Evolutionary conservation across 2,888 invertebrate species (phyloP).

Genomic region (Harpalus rubripes): DNA sequence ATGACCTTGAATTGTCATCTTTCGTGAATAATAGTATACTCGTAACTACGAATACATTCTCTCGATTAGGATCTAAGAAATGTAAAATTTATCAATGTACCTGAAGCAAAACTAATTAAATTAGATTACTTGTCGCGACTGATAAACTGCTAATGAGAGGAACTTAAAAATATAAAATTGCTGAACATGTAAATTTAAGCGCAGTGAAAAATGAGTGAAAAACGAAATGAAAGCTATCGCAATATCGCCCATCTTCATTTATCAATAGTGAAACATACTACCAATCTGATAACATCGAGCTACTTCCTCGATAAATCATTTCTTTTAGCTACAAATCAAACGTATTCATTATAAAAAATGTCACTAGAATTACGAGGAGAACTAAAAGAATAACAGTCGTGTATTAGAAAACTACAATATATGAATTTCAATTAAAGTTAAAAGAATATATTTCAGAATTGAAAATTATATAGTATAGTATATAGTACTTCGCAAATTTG

Average conservation of each 20-base stretch:
- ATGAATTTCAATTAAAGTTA: not conserved
- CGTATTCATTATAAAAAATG: not conserved
- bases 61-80: slow-evolving; percentile 3
- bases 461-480: too few species aligned
- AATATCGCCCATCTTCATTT: slow-evolving; percentile 17
- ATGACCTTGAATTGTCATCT: too few species aligned
- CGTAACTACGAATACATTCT: not conserved
- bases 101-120: slow-evolving; percentile 14
- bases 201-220: slow-evolving; percentile 4
- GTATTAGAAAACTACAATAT: not conserved
- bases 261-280: not conserved
- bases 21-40: too few species aligned
- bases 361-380: not conserved
- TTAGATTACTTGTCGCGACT: not conserved
- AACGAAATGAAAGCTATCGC: not conserved
- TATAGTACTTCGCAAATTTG: too few species aligned
- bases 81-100: slow-evolving; percentile 9
- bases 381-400: not conserved
- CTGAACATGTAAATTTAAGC: not conserved
- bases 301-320: not conserved
- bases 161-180: slow-evolving; percentile 1
- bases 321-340: not conserved
- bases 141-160: not conserved
- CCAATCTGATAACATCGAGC: not conserved
- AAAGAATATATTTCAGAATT: not conserved